A percentile compares a stretch with the other conserved stretches of the same genome.
These are phyloP conservation scores for Pseudochirops cupreus DNA, from an alignment of 2,797 vertebrate species.

Conservation along the genomic window DNA sequence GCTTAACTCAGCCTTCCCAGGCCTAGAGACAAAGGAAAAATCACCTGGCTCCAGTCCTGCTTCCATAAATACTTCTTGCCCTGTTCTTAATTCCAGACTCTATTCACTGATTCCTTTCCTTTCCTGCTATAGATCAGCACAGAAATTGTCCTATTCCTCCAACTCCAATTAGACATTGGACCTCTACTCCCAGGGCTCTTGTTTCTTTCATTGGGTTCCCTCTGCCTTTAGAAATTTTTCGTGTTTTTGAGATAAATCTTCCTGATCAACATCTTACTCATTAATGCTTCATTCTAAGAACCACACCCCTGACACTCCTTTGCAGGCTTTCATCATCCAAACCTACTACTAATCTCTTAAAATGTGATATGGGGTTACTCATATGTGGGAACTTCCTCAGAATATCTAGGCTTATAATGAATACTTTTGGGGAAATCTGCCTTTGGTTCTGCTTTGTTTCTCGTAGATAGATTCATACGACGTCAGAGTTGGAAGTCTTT, in stretches of 20 bases:
- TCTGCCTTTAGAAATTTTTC: neutral
- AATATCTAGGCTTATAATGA: neutral
- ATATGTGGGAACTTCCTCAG: neutral
- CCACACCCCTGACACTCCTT: neutral
- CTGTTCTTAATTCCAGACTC: neutral
- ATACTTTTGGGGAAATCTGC: neutral
- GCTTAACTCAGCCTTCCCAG: neutral
- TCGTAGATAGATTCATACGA: neutral
- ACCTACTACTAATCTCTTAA: neutral
- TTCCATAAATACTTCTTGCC: neutral
- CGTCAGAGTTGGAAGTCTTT: neutral
- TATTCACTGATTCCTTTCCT: neutral
- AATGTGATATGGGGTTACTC: neutral
- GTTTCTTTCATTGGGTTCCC: neutral
- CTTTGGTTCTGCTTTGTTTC: neutral
- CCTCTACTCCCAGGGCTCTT: neutral
- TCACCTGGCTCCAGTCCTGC: neutral
- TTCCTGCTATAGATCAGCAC: neutral
- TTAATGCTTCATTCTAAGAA: neutral
- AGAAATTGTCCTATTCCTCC: neutral
- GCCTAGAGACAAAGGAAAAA: neutral
- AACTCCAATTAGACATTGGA: neutral
- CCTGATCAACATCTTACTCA: neutral
- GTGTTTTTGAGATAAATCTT: neutral
- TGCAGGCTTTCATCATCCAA: neutral